Evolutionary conservation across 2,797 vertebrate species (phyloP).

Genomic region (Stomatorhinus walkeri): DNA sequence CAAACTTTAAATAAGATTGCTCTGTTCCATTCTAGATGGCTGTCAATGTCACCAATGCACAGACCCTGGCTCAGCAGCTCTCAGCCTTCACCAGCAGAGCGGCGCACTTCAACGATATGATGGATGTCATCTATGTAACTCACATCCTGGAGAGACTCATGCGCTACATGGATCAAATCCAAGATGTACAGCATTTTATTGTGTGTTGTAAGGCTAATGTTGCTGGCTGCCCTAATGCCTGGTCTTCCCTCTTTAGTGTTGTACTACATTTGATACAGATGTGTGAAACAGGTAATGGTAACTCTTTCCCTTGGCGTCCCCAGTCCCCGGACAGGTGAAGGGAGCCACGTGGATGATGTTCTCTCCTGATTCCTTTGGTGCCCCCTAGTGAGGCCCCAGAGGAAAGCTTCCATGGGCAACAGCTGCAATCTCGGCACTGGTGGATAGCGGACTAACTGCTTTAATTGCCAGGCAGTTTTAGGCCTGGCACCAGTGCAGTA

Average conservation of each 20-base stretch:
- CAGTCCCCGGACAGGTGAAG: background rate
- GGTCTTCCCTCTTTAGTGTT: background rate
- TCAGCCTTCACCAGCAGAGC: conserved; percentile 73
- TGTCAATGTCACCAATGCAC: conserved; percentile 71
- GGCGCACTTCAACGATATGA: conserved; percentile 73
- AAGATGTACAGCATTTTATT: conserved; percentile 60
- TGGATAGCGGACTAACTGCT: conserved; percentile 14
- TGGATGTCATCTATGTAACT: conserved; percentile 83
- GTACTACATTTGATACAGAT: background rate
- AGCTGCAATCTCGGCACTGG: background rate
- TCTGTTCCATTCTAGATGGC: conserved; percentile 62
- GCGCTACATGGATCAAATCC: conserved; percentile 64
- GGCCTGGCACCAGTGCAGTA: conserved; percentile 5
- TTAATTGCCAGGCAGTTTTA: conserved; percentile 14
- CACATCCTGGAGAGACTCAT: conserved; percentile 82
- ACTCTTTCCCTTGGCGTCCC: background rate
- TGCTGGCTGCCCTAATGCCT: background rate
- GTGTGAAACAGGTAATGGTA: background rate
- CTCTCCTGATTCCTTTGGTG: conserved; percentile 13
- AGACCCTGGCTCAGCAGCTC: conserved; percentile 71
- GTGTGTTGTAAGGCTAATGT: background rate
- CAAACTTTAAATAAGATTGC: background rate
- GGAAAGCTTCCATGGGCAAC: background rate
- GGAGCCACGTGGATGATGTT: background rate
- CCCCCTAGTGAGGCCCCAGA: background rate